Percentiles rank a stretch among this genome's conserved stretches.
Conservation (phyloP, 2,797 vertebrate genomes). For the Hipposideros larvatus region DNA sequence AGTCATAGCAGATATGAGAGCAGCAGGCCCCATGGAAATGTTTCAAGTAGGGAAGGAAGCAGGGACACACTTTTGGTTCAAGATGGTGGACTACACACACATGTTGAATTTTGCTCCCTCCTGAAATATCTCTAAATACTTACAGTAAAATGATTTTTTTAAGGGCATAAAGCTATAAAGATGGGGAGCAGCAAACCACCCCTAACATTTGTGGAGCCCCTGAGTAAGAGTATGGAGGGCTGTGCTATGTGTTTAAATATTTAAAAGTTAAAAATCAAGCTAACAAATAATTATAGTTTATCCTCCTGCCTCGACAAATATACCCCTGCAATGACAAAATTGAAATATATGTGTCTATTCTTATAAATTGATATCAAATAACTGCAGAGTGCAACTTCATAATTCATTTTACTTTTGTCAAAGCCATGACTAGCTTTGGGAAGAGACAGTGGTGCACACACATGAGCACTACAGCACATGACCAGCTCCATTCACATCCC, state of each 20-base stretch:
- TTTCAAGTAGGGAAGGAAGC: not conserved
- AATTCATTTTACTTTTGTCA: not conserved
- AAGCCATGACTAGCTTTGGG: not conserved
- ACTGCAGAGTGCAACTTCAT: not conserved
- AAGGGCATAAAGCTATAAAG: not conserved
- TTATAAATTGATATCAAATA: not conserved
- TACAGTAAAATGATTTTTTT: not conserved
- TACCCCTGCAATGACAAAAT: not conserved
- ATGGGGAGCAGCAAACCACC: not conserved
- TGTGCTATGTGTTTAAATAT: not conserved
- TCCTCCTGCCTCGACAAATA: not conserved
- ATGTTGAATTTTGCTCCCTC: not conserved
- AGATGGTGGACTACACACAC: too few species aligned
- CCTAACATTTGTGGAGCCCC: not conserved
- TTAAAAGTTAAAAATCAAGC: slow-evolving; percentile 43
- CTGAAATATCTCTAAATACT: not conserved
- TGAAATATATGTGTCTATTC: not conserved
- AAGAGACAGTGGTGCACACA: not conserved
- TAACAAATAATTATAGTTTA: not conserved
- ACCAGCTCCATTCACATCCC: not conserved
- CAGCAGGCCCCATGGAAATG: not conserved
- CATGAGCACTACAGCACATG: rapidly evolving
- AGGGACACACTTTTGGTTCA: not conserved
- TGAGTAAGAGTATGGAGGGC: not conserved
- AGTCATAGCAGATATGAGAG: not conserved